Evolutionary conservation across 2,113 vertebrate species (phyloP), one percentile per base, ranked within the genome.

Genomic region (Conger conger): DNA sequence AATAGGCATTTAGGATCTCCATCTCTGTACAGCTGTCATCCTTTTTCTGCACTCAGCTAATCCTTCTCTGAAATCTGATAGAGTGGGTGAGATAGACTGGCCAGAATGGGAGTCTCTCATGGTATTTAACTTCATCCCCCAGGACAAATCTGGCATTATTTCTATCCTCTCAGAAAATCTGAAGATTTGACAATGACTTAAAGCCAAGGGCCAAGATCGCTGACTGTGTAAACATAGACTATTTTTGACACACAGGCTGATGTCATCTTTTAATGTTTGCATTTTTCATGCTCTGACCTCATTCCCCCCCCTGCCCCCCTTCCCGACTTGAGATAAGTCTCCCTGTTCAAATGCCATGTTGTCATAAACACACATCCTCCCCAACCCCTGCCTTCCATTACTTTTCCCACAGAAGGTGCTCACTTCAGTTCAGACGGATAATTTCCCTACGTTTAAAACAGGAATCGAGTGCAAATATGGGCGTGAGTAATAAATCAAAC

Each of bases 11-110:
- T 83, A 35, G 33, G 40, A 81, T 20, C 45, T 45, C 23, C 68
- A 80, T 54, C 86, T 87, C 86, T 81, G 73, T 87, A 86, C 86
- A 88, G 89, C 90, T 90, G 89, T 84, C 86, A 84, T 76, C 82
- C 63, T 82, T 37, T 84, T 85, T 81, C 79, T 82, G 33, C 85
- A 85, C 84, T 6, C 81, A 87, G 86, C 60, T 89, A 83, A 87
- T 87, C 80, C 73, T 36, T 50, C 42, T 78, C 82, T 16, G 30
- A 86, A 82, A 86, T 37, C 42, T 54, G 81, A 85, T 76, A 80
- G 60, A 76, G 76, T 85, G 53, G 83, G 60, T 63, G 76, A 86
- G 53, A 40, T 45, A 80, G 78, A 80, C 84, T 42, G 83, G 83
- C 86, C 36, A 84, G 13, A 33, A 50, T 2, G 68, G 76, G 45